Evolutionary conservation across 2,888 invertebrate species (phyloP).

Genomic region (Mantis religiosa): DNA sequence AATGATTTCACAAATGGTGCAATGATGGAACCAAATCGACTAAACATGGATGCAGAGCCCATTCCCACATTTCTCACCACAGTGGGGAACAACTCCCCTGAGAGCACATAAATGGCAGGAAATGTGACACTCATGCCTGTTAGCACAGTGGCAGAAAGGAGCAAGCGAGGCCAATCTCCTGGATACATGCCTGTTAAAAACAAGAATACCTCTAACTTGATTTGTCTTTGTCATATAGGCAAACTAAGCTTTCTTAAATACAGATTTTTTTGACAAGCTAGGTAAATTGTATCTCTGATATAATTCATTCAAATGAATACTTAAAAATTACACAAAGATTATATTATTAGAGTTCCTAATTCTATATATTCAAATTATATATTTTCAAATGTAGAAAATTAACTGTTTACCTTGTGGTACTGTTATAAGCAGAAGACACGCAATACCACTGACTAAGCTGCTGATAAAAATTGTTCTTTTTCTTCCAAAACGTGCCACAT

Average conservation of each 20-base stretch:
- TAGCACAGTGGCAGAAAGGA: conserved; percentile 47
- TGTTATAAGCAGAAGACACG: conserved; percentile 50
- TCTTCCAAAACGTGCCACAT: conserved; percentile 50
- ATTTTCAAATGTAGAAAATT: background rate
- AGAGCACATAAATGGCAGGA: conserved; percentile 29
- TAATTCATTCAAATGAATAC: no score
- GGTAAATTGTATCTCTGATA: no score
- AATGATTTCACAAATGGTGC: conserved; percentile 32
- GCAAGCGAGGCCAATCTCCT: conserved; percentile 54
- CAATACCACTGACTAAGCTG: conserved; percentile 48
- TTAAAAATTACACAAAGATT: no score
- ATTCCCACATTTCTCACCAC: conserved; percentile 31
- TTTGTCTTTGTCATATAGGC: no score
- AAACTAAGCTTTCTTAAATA: no score
- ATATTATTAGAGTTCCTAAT: no score
- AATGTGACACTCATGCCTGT: conserved; percentile 27
- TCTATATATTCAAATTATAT: background rate
- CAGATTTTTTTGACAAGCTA: no score
- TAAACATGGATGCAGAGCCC: conserved; percentile 30
- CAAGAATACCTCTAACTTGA: background rate
- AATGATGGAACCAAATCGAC: conserved; percentile 28
- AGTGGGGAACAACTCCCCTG: conserved; percentile 32
- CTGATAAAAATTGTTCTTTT: conserved; percentile 50
- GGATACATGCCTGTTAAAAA: conserved; percentile 37
- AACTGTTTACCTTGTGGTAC: conserved; percentile 42